Evolutionary conservation across 2,113 vertebrate species (phyloP).

Genomic region (Nerophis ophidion): DNA sequence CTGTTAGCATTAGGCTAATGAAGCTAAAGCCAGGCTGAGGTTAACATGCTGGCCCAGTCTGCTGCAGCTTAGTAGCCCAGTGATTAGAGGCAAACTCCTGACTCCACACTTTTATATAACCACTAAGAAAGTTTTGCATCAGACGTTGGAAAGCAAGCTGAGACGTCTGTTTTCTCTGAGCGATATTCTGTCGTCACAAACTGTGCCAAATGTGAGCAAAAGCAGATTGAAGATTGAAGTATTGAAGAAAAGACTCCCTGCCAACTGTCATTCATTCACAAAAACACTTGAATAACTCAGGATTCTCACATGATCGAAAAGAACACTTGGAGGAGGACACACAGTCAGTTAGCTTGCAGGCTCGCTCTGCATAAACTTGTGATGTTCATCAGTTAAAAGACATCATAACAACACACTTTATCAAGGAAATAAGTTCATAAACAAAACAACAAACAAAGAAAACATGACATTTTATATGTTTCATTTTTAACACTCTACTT

Average conservation of each 20-base stretch:
- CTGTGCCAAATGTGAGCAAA: not conserved
- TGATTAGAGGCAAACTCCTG: constrained; percentile 23
- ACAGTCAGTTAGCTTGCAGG: not conserved
- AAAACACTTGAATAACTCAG: not conserved
- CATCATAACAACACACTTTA: not conserved
- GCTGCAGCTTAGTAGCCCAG: constrained; percentile 36
- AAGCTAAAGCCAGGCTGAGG: not conserved
- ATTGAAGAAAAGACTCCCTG: not conserved
- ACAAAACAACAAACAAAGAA: not conserved
- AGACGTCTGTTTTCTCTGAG: constrained; percentile 16
- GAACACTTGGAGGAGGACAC: not conserved
- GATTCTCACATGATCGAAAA: not conserved
- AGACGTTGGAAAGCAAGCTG: not conserved
- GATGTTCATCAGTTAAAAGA: not conserved
- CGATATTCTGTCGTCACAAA: not conserved
- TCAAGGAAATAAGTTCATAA: not conserved
- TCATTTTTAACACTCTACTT: too few relatives aligned
- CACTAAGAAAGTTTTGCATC: constrained; percentile 11
- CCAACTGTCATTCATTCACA: not conserved
- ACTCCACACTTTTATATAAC: constrained; percentile 16
- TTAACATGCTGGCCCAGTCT: constrained; percentile 4
- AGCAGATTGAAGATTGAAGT: not conserved
- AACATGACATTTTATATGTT: too few relatives aligned
- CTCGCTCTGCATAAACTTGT: not conserved
- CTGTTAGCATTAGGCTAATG: too few relatives aligned